A percentile compares a stretch with the other conserved stretches of the same genome.
phyloP scores from a whole-genome alignment of 2,888 invertebrate species.

The Campoplex nolae region DNA sequence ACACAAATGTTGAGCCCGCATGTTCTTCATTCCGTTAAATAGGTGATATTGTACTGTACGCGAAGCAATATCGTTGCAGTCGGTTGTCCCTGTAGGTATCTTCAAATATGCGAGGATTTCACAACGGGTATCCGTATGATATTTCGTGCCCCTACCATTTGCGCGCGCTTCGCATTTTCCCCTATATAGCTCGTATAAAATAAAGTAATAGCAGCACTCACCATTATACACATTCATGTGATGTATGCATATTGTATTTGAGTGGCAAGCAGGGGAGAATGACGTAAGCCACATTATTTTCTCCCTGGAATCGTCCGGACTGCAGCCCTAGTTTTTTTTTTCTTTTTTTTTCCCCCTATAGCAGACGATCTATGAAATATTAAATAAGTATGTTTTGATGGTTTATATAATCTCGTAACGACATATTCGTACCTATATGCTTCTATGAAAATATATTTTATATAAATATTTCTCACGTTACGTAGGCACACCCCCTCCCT shows the following conservation, averaged over 20 bases:
- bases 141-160: conserved; percentile 33
- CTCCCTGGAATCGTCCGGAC: conserved; percentile 3
- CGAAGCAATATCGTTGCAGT: not conserved
- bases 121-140: conserved; percentile 1
- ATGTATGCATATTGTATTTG: conserved; percentile 32
- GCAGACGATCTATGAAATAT: conserved; percentile 21
- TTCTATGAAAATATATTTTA: not conserved
- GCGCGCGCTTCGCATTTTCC: conserved; percentile 42
- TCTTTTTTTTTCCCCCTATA: not conserved
- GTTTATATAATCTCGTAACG: conserved; percentile 10
- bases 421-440: conserved; percentile 18
- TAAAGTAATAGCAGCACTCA: conserved; percentile 55
- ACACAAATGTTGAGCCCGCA: not conserved
- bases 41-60: not conserved
- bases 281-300: conserved; percentile 6
- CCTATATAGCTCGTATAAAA: conserved; percentile 51
- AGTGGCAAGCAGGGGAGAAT: not conserved
- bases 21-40: not conserved
- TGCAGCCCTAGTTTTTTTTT: not conserved
- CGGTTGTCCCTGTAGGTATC: conserved; percentile 5
- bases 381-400: conserved; percentile 29
- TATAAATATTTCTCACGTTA: not conserved
- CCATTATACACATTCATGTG: conserved; percentile 11
- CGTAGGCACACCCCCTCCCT: not conserved
- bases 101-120: conserved; percentile 15